Evolutionary conservation across 2,113 vertebrate genomes (phyloP).

Genomic region (Garra rufa): DNA sequence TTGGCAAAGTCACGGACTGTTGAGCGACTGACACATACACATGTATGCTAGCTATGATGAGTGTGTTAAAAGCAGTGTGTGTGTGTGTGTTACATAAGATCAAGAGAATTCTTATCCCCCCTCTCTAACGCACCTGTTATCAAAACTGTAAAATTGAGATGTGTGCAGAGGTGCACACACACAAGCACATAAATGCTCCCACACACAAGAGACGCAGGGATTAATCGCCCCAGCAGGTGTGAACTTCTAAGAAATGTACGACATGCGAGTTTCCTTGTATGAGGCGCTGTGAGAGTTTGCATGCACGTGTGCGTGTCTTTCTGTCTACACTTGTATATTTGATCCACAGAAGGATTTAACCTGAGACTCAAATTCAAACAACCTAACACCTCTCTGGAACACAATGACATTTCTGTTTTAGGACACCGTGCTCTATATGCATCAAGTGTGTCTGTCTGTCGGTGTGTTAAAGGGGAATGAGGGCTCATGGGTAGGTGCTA

Average conservation of each 20-base stretch:
- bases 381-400: conserved; percentile 16
- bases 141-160: neutral
- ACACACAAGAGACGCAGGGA: conserved; percentile 1
- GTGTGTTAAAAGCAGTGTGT: conserved; percentile 14
- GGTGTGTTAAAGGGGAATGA: neutral
- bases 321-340: neutral
- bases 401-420: conserved; percentile 18
- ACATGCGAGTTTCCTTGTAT: conserved; percentile 1
- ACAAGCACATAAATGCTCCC: neutral
- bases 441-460: conserved; percentile 7
- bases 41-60: conserved; percentile 21
- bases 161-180: neutral
- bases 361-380: conserved; percentile 33
- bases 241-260: neutral
- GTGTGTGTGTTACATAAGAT: neutral
- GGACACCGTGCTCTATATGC: neutral
- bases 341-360: conserved; percentile 4
- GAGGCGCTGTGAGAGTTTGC: neutral
- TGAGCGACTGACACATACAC: conserved; percentile 4
- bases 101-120: neutral
- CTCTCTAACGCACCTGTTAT: conserved; percentile 29
- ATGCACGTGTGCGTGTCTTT: conserved; percentile 13
- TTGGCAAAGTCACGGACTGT: neutral
- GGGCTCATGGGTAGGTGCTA: neutral
- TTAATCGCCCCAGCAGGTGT: conserved; percentile 26